Evolutionary conservation across 2,888 invertebrate genomes (phyloP).

Genomic region (Chrysina gloriosa): DNA sequence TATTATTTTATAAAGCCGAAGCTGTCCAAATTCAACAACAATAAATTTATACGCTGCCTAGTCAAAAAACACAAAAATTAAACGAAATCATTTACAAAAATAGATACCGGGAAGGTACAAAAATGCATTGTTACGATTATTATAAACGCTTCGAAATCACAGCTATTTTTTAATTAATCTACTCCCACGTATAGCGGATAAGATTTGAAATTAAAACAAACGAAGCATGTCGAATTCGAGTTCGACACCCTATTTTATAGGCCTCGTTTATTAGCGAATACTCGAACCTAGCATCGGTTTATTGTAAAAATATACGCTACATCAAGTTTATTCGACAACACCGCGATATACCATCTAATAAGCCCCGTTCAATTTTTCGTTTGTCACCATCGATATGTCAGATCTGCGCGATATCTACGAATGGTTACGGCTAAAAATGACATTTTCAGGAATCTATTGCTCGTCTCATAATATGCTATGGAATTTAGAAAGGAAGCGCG

Average conservation of each 20-base stretch:
- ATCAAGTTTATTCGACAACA: no score
- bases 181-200: background rate
- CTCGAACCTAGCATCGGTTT: no score
- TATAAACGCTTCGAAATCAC: conserved; percentile 34
- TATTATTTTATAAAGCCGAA: conserved; percentile 19
- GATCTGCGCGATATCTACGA: no score
- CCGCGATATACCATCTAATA: no score
- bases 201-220: conserved; percentile 17
- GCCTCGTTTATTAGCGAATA: no score
- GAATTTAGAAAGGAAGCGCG: conserved; percentile 8
- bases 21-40: conserved; percentile 4
- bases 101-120: background rate
- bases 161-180: conserved; percentile 33
- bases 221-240: background rate
- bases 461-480: no score
- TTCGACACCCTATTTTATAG: no score
- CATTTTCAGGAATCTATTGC: no score
- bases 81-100: conserved; percentile 8
- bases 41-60: no score
- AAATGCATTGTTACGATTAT: conserved; percentile 2
- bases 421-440: background rate
- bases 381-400: no score
- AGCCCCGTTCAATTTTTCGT: no score
- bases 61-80: background rate
- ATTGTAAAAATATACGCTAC: no score